These are phyloP conservation scores for Ethmia dodecea DNA, from an alignment of 2,888 invertebrate genomes.

Conservation along the genomic window DNA sequence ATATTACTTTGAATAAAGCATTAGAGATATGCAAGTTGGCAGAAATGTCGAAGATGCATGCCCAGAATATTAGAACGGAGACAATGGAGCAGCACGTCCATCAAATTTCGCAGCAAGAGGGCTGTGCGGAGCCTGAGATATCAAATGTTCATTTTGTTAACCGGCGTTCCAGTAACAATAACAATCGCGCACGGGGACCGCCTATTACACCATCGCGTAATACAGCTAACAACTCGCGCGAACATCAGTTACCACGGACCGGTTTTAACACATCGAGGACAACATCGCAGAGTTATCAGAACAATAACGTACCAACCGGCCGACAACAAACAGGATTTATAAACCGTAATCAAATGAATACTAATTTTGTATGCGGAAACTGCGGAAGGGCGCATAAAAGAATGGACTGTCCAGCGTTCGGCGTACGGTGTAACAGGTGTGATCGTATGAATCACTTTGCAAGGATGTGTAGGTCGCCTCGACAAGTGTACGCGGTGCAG, in stretches of 20 bases:
- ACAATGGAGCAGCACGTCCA: not conserved
- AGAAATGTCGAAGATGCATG: conserved; percentile 15
- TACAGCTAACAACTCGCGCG: not conserved
- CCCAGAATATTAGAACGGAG: conserved; percentile 11
- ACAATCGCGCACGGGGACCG: not conserved
- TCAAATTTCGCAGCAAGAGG: not conserved
- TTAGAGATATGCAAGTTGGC: conserved; percentile 16
- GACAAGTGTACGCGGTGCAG: conserved; percentile 12
- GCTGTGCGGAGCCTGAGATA: too few relatives aligned
- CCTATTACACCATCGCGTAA: not conserved
- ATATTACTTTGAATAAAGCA: conserved; percentile 17
- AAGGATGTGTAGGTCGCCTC: conserved; percentile 17
- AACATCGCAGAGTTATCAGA: not conserved
- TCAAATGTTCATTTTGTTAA: not conserved
- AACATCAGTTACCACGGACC: not conserved
- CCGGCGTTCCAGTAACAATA: not conserved
- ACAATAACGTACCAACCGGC: not conserved
- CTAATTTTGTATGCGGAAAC: conserved; percentile 7
- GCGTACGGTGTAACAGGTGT: conserved; percentile 13
- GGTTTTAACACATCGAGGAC: not conserved
- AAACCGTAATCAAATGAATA: too few relatives aligned
- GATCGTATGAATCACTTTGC: conserved; percentile 16
- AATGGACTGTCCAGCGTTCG: conserved; percentile 18
- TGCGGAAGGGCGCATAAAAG: conserved; percentile 13
- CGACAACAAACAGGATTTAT: not conserved